Evolutionary conservation across 1,140 invertebrate species (phyloP).

Genomic region (Apis florea): DNA sequence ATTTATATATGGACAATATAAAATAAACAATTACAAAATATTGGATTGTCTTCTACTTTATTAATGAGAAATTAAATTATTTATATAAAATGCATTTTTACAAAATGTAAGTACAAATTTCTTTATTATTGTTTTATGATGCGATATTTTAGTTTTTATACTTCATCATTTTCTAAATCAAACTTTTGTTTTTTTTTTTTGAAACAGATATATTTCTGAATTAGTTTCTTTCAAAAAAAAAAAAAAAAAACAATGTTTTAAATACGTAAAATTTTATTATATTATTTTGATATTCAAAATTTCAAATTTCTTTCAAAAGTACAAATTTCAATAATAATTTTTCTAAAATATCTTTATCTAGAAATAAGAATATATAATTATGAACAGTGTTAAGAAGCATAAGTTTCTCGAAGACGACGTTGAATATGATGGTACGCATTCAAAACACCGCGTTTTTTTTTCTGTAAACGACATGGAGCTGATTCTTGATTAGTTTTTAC

Average conservation of each 20-base stretch:
- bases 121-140: conserved; percentile 37
- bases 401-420: conserved; percentile 85
- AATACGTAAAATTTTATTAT: not conserved
- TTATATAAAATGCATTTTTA: conserved; percentile 44
- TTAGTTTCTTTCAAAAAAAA: not conserved
- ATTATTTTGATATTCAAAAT: conserved; percentile 6
- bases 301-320: conserved; percentile 1
- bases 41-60: conserved; percentile 3
- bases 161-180: not conserved
- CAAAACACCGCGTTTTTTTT: conserved; percentile 82
- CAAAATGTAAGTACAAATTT: conserved; percentile 51
- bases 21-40: conserved; percentile 23
- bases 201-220: not conserved
- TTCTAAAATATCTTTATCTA: not conserved
- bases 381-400: conserved; percentile 79
- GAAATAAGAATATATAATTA: not conserved
- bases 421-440: conserved; percentile 86
- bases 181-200: not conserved
- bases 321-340: not conserved
- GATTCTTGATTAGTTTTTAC: conserved; percentile 73
- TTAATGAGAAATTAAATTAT: conserved; percentile 19
- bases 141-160: conserved; percentile 14
- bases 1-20: conserved; percentile 21
- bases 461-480: conserved; percentile 75
- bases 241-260: not conserved